phyloP scores from a whole-genome alignment of 2,113 vertebrate genomes.

The Oreochromis tanganicae region DNA sequence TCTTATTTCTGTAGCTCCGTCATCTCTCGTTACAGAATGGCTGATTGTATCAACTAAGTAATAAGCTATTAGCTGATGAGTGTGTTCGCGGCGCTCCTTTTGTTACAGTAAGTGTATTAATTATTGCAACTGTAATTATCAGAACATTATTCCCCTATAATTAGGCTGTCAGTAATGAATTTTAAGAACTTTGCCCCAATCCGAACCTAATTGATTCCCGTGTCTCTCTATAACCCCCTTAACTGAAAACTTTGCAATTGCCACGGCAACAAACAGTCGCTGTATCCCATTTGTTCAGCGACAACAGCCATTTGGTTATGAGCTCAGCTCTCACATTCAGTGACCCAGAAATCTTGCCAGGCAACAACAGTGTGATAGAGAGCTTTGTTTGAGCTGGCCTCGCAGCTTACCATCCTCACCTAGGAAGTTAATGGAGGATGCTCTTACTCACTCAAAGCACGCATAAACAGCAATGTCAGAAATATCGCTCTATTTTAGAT shows the following conservation, averaged over 20 bases:
- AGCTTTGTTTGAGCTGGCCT: constrained; percentile 28
- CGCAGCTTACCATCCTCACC: constrained; percentile 15
- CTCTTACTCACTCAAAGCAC: constrained; percentile 7
- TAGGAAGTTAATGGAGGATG: constrained; percentile 47
- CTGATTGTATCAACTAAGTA: constrained; percentile 61
- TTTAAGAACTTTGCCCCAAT: constrained; percentile 45
- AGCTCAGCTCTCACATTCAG: constrained; percentile 25
- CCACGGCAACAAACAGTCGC: constrained; percentile 29
- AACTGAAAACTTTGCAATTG: constrained; percentile 39
- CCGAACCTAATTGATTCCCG: constrained; percentile 63
- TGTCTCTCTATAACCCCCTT: constrained; percentile 54
- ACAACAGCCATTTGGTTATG: constrained; percentile 21
- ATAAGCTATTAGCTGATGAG: constrained; percentile 56
- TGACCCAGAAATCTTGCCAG: constrained; percentile 54
- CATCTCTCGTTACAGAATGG: constrained; percentile 37
- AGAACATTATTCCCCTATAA: constrained; percentile 60
- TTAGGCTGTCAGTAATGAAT: constrained; percentile 69
- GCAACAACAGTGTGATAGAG: constrained; percentile 5
- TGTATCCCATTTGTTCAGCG: neutral
- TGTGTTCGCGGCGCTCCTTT: constrained; percentile 49
- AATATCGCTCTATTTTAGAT: neutral
- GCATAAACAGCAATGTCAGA: neutral
- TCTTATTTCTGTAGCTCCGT: neutral
- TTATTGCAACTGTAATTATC: constrained; percentile 71
- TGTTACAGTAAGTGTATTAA: constrained; percentile 63